These are phyloP conservation scores for Leptodirus hochenwartii DNA, from an alignment of 2,888 invertebrate genomes.

Conservation along the genomic window DNA sequence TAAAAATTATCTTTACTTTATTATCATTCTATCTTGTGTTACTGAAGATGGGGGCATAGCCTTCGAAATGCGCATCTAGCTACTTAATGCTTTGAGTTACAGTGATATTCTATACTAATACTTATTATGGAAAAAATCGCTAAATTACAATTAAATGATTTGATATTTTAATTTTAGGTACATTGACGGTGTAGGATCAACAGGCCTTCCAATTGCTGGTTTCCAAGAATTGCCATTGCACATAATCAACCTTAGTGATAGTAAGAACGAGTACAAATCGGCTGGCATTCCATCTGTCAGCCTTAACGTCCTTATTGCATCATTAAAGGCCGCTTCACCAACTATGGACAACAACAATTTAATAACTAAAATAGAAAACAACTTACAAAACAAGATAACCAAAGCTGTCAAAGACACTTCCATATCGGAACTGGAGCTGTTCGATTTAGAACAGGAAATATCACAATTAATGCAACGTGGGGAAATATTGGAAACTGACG, in stretches of 20 bases:
- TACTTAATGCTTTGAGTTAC: no score
- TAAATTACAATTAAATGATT: no score
- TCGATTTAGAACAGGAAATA: slow-evolving; percentile 25
- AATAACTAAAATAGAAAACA: slow-evolving; percentile 21
- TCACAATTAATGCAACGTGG: slow-evolving; percentile 16
- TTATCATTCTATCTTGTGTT: no score
- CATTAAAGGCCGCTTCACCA: slow-evolving; percentile 16
- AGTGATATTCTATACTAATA: no score
- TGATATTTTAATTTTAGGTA: no score
- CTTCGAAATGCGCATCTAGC: no score
- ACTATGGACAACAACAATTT: slow-evolving; percentile 17
- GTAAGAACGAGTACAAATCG: slow-evolving; percentile 21
- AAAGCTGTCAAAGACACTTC: slow-evolving; percentile 19
- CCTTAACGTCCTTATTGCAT: slow-evolving; percentile 19
- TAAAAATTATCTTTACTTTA: no score
- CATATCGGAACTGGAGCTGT: slow-evolving; percentile 21
- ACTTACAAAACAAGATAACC: slow-evolving; percentile 21
- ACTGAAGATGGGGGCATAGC: no score
- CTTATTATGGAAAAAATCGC: no score
- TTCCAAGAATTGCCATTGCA: slow-evolving; percentile 32
- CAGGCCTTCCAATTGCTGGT: no score
- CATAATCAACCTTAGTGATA: slow-evolving; percentile 31
- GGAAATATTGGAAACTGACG: no score
- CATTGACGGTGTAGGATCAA: no score
- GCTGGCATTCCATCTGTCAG: slow-evolving; percentile 19